Conservation (phyloP, 92 coral and sea anemone genomes). For the Actinostola sp. region DNA sequence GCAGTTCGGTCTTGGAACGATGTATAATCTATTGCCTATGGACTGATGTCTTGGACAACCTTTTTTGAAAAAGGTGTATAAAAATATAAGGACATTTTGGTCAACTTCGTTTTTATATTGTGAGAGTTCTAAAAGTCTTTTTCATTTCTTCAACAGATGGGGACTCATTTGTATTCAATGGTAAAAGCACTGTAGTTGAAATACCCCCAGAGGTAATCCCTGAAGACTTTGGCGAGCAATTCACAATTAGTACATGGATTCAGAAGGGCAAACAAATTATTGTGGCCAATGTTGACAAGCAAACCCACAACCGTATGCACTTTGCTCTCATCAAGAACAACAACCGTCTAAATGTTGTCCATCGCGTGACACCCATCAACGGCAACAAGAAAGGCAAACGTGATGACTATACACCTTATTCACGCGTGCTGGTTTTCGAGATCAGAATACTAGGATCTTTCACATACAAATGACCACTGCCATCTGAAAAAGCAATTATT, state of each 20-base stretch:
- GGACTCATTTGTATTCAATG: constrained; percentile 65
- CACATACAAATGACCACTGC: too few species aligned
- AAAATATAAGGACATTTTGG: too few species aligned
- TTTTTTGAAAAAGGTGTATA: too few species aligned
- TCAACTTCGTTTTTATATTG: too few species aligned
- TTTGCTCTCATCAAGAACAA: constrained; percentile 72
- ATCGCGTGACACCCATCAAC: constrained; percentile 75
- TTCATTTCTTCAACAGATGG: constrained; percentile 51
- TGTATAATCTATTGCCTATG: too few species aligned
- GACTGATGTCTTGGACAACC: too few species aligned
- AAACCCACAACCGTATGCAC: constrained; percentile 83
- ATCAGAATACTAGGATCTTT: too few species aligned
- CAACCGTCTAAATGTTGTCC: constrained; percentile 69
- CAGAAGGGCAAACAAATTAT: constrained; percentile 76
- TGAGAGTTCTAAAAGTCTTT: not conserved
- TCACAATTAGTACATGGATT: constrained; percentile 90
- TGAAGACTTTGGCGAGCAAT: constrained; percentile 71
- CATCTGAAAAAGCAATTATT: too few species aligned
- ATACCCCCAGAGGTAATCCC: constrained; percentile 68
- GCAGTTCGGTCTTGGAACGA: too few species aligned
- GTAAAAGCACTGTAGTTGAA: constrained; percentile 63
- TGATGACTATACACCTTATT: too few species aligned
- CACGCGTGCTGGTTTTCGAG: too few species aligned
- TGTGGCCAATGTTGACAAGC: constrained; percentile 75
- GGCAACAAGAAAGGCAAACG: too few species aligned